These are phyloP conservation scores for Sycophila texana DNA, from an alignment of 2,888 invertebrate species.

Conservation along the genomic window DNA sequence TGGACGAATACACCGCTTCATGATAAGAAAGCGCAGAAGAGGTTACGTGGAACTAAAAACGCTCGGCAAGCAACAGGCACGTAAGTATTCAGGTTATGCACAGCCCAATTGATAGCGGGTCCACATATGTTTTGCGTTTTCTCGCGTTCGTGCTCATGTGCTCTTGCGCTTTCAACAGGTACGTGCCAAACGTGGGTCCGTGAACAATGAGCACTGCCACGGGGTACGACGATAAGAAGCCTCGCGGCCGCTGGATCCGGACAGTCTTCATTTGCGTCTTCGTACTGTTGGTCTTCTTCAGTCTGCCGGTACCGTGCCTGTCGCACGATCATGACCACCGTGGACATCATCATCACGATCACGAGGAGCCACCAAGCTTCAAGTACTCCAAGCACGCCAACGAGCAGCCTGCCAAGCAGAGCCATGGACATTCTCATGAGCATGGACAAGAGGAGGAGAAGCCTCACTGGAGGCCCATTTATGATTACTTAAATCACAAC, in stretches of 20 bases:
- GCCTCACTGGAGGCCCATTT: slow-evolving; percentile 43
- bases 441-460: slow-evolving; percentile 69
- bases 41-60: slow-evolving; percentile 48
- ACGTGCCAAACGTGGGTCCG: slow-evolving; percentile 15
- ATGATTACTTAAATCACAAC: slow-evolving; percentile 54
- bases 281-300: slow-evolving; percentile 69
- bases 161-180: slow-evolving; percentile 32
- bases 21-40: slow-evolving; percentile 44
- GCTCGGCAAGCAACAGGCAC: slow-evolving; percentile 45
- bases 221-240: slow-evolving; percentile 30
- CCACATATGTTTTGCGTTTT: background rate
- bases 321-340: slow-evolving; percentile 73
- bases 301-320: slow-evolving; percentile 69
- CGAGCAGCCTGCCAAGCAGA: slow-evolving; percentile 67
- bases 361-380: slow-evolving; percentile 82
- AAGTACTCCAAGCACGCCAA: slow-evolving; percentile 90
- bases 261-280: slow-evolving; percentile 63
- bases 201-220: slow-evolving; percentile 46
- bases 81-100: slow-evolving; percentile 44
- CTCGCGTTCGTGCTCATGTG: slow-evolving; percentile 5
- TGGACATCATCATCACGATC: slow-evolving; percentile 67
- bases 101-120: background rate
- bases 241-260: slow-evolving; percentile 57
- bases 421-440: slow-evolving; percentile 61
- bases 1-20: slow-evolving; percentile 31